These are phyloP conservation scores for Thunnus albacares DNA, from an alignment of 2,797 vertebrate species.

Conservation along the genomic window DNA sequence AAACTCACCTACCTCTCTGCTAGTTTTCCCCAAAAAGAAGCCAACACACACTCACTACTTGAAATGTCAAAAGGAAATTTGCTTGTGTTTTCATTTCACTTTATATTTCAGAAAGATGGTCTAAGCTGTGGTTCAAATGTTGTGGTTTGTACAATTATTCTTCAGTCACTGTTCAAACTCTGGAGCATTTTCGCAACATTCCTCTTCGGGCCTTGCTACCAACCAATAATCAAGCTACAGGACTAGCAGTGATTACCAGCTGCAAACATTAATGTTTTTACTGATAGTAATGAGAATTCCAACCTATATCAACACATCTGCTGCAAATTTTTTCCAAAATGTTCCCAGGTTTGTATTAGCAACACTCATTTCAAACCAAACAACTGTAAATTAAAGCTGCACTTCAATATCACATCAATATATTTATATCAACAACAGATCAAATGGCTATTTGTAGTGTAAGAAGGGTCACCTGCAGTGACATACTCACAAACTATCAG, in stretches of 20 bases:
- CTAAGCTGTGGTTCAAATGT: constrained; percentile 4
- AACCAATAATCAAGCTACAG: constrained; percentile 9
- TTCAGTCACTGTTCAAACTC: background rate
- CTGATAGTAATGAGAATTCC: background rate
- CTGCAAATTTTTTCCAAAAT: background rate
- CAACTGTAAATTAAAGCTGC: background rate
- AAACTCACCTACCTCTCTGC: background rate
- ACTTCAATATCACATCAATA: background rate
- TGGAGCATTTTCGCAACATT: background rate
- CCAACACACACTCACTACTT: background rate
- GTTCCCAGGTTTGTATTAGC: background rate
- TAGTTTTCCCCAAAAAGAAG: background rate
- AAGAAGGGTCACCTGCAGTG: too few species aligned
- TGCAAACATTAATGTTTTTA: background rate
- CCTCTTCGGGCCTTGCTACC: background rate
- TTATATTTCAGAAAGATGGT: background rate
- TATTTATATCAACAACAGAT: background rate
- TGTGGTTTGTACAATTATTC: background rate
- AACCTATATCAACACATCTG: background rate
- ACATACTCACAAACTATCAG: too few species aligned
- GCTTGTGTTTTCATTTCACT: background rate
- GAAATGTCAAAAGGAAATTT: background rate
- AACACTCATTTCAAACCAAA: background rate
- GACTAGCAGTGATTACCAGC: background rate
- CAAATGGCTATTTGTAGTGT: too few species aligned